phyloP scores from a whole-genome alignment of 2,888 invertebrate genomes.

The Dysmachus trigonus region DNA sequence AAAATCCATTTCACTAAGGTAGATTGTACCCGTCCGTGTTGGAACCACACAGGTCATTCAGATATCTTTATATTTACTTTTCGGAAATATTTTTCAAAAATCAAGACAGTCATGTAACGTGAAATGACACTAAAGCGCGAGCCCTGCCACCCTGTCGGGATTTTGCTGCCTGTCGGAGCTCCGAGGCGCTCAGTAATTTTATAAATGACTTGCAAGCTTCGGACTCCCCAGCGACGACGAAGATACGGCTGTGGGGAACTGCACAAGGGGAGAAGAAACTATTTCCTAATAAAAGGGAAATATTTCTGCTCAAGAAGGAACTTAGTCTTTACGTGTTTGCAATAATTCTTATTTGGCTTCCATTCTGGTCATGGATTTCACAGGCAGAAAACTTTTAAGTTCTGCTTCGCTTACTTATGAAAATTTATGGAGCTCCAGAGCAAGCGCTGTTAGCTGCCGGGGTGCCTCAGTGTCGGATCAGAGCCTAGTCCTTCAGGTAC shows the following conservation, averaged over 20 bases:
- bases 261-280: neutral
- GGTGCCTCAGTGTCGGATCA: neutral
- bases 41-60: neutral
- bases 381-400: slow-evolving; percentile 2
- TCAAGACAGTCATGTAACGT: neutral
- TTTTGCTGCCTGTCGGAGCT: neutral
- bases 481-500: neutral
- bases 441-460: neutral
- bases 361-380: slow-evolving; percentile 20
- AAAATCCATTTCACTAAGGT: neutral
- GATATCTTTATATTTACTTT: neutral
- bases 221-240: neutral
- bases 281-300: neutral
- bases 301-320: neutral
- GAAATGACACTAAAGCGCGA: neutral
- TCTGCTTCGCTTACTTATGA: neutral
- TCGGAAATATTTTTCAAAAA: neutral
- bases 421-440: neutral
- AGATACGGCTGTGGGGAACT: neutral
- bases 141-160: neutral
- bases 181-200: neutral
- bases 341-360: slow-evolving; percentile 30
- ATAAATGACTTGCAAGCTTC: neutral
- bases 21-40: neutral
- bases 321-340: slow-evolving; percentile 21